Base-by-base conservation (phyloP, 37 sponge, comb jelly and placozoan genomes). In the Dysidea cf. avara region DNA sequence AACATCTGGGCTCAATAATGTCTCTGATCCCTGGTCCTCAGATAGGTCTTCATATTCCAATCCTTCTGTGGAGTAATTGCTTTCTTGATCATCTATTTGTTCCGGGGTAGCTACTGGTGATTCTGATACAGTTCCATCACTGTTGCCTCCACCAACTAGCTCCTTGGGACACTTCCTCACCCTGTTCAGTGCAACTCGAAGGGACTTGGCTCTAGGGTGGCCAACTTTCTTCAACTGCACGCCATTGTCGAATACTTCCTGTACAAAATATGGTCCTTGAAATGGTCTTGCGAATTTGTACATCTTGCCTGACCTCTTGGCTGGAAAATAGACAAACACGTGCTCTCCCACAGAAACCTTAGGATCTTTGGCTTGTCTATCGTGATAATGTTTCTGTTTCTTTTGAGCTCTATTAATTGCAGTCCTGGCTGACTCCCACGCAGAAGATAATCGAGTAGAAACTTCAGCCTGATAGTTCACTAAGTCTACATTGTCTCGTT, bases 251-350 rank as follows among this genome's bases (percentile, higher is more conserved):
- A 17, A 34, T 16, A 64, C 17, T 1, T 25, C 36, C 11, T 49
- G 50, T 5, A 78, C 46, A 3, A 58, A 30, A 31, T 58, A 78
- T 1, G 79, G 79, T 0, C 69, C 79, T 39, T 66, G 69, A n/a
- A 67, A 78, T 2, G 68, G 79, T 18, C 69, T 21, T 24, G 68
- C 68, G 13, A 68, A 68, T 58, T 68, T 78, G 49, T 40, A 40
- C 9, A 57, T 60, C 22, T 32, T 29, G 0, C 79, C 60, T 17
- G 9, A 21, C 69, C 66, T 78, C 22, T 39, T 57, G 9, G 17
- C 39, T 2, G 79, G 68, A 38, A 75, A 47, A n/a, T 63, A 52
- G 0, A 75, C 63, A 63, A 75, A 62, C 34, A 75, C 76, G 14
- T 53, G 35, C 1, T 63, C 53, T 47, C 75, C 75, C 14, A 30